Percentiles rank a stretch among this genome's conserved stretches.
These are phyloP conservation scores for Limnephilus lunatus DNA, from an alignment of 2,888 invertebrate species.

Conservation along the genomic window DNA sequence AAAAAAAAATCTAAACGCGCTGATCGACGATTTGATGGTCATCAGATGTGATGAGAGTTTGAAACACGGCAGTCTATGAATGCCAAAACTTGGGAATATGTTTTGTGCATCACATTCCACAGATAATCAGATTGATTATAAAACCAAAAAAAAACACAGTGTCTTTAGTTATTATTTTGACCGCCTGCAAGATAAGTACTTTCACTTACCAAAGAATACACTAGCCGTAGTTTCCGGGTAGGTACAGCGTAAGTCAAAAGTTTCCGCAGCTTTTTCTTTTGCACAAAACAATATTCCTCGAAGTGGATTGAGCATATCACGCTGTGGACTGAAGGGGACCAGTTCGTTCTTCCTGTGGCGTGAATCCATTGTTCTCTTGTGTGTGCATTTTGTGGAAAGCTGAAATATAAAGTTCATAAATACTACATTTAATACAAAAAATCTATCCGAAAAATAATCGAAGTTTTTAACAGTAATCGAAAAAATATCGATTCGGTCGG, in stretches of 20 bases:
- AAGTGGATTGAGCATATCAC: background rate
- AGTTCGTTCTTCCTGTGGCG: background rate
- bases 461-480: background rate
- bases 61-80: background rate
- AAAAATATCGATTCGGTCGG: background rate
- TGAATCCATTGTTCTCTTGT: background rate
- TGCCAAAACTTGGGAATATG: too few species aligned
- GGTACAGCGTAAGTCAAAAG: background rate
- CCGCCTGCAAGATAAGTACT: background rate
- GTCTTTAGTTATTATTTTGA: background rate
- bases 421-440: background rate
- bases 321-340: background rate
- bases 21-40: background rate
- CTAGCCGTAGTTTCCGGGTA: background rate
- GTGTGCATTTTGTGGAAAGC: constrained; percentile 14
- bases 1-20: too few species aligned
- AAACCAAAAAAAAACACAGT: background rate
- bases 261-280: constrained; percentile 6
- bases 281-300: background rate
- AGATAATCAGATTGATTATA: too few species aligned
- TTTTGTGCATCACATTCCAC: too few species aligned
- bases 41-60: background rate
- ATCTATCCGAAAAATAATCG: background rate
- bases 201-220: background rate
- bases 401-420: background rate